Evolutionary conservation across 2,797 vertebrate genomes (phyloP), one percentile per base, ranked within the genome.

Genomic region (Poecilia picta): DNA sequence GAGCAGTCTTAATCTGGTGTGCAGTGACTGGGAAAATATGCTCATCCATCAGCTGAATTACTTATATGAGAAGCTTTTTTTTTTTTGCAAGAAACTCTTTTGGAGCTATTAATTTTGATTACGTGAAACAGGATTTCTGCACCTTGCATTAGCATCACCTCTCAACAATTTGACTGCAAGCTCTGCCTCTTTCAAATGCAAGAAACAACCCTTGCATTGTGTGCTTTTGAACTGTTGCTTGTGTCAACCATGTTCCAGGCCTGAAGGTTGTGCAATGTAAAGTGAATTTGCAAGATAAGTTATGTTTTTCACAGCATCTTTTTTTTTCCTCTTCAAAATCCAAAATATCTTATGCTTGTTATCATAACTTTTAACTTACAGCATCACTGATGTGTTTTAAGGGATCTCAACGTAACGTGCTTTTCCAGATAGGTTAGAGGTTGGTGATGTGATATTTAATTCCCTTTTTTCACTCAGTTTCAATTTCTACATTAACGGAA

Each of bases 131-230:
- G 6, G 2, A 25, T 49, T 64, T 81, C 70, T 85, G 86, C 82
- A 90, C 73, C 91, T 90, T 92, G 93, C 91, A 90, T 94, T 92
- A 94, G 89, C 87, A 92, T 91, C 81, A 79, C 28, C 45, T 55
- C 36, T 76, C 33, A 80, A 78, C 76, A 83, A 83, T 78, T 79
- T 73, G 75, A 86, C 74, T 43, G 78, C 51, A 75, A 77, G 81
- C 74, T 77, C 59, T 86, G 83, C 88, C 88, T 85, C 73, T 83
- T 46, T 79, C 83, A 72, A 90, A 93, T 93, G 91, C 91, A 93
- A 92, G 88, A 89, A 59, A 31, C 33, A 3, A 18, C 64, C 66
- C 81, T 90, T 90, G 89, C 90, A 92, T 89, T 86, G 79, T 85
- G 74, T 77, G 78, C 83, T 51, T 78, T 74, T 71, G 78, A 25